Conservation (phyloP, 2,888 invertebrate species). For the Autographa gamma region DNA sequence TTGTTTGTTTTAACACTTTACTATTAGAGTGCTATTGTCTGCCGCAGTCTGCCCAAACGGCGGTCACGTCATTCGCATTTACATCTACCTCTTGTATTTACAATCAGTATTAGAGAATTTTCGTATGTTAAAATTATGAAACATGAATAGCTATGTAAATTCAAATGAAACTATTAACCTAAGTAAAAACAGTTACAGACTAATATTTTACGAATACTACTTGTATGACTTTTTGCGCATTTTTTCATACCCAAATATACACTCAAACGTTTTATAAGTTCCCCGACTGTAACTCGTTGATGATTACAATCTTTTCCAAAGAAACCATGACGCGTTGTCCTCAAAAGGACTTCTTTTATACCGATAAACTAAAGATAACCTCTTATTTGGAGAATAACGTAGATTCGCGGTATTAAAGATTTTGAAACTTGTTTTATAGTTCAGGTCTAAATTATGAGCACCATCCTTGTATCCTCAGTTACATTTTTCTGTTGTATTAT, state of each 20-base stretch:
- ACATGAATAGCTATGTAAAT: too few relatives aligned
- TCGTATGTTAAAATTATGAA: neutral
- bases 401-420: constrained; percentile 29
- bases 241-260: neutral
- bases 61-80: constrained; percentile 33
- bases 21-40: constrained; percentile 52
- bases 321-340: constrained; percentile 38
- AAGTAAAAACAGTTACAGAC: too few relatives aligned
- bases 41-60: constrained; percentile 23
- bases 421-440: neutral
- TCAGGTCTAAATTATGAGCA: neutral
- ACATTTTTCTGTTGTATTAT: too few relatives aligned
- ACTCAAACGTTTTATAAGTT: neutral
- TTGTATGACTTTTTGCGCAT: too few relatives aligned
- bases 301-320: constrained; percentile 43
- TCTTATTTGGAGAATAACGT: constrained; percentile 24
- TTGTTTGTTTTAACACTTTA: constrained; percentile 54
- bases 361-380: constrained; percentile 37
- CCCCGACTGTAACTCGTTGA: constrained; percentile 21
- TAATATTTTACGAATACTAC: too few relatives aligned
- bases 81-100: neutral
- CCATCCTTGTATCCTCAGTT: too few relatives aligned
- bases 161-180: too few relatives aligned
- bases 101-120: neutral
- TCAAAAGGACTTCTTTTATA: constrained; percentile 28